Evolutionary conservation across 2,113 vertebrate species (phyloP).

Genomic region (Corythornis madagascariensis): DNA sequence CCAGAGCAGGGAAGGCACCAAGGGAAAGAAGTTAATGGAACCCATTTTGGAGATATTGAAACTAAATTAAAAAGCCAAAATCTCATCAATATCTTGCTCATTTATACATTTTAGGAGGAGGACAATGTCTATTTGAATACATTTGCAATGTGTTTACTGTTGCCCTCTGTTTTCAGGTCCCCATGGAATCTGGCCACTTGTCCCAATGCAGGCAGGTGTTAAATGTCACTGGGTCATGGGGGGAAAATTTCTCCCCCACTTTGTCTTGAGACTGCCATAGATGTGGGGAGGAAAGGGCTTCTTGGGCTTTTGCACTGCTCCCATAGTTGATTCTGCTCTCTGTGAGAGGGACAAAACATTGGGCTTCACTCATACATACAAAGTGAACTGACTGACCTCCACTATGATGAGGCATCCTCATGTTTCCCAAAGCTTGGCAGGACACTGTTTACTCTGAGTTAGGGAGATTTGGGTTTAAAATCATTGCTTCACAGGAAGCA

Average conservation of each 20-base stretch:
- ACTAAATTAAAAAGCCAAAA: neutral
- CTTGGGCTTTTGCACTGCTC: neutral
- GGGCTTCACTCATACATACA: rapidly evolving
- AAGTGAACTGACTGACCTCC: neutral
- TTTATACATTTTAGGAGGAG: neutral
- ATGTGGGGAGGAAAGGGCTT: neutral
- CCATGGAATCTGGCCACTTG: rapidly evolving
- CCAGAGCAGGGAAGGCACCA: neutral
- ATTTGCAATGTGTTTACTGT: neutral
- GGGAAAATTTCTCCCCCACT: neutral
- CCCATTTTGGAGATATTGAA: neutral
- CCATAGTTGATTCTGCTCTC: neutral
- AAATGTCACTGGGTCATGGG: neutral
- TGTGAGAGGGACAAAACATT: neutral
- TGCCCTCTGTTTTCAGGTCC: neutral
- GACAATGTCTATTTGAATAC: neutral
- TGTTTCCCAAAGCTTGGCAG: neutral
- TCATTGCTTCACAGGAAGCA: neutral
- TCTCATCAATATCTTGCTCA: neutral
- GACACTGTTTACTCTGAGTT: neutral
- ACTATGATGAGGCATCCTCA: neutral
- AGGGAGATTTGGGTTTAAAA: neutral
- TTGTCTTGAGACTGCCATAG: neutral
- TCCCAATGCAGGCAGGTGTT: neutral
- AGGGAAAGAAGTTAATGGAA: neutral